phyloP scores from a whole-genome alignment of 2,888 invertebrate genomes.

The Sipunculus nudus region DNA sequence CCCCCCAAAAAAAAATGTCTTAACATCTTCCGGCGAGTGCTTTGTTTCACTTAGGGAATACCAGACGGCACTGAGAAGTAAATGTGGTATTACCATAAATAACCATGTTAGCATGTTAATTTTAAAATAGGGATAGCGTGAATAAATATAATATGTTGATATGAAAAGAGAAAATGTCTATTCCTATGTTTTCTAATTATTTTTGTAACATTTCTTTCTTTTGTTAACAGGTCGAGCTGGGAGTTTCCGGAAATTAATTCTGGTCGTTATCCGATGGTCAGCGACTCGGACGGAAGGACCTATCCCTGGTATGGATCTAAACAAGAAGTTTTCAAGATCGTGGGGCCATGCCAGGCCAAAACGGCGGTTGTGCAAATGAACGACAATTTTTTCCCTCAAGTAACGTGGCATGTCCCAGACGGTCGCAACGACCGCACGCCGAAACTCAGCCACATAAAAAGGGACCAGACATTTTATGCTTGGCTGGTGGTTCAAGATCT shows the following conservation, averaged over 20 bases:
- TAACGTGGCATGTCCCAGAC: constrained; percentile 64
- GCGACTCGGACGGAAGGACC: constrained; percentile 65
- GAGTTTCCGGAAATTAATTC: constrained; percentile 65
- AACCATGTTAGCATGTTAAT: no score
- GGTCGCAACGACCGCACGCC: constrained; percentile 56
- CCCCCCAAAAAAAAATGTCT: no score
- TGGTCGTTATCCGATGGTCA: constrained; percentile 63
- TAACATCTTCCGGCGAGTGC: no score
- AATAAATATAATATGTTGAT: no score
- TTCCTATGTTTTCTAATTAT: no score
- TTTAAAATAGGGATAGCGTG: no score
- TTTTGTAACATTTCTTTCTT: constrained; percentile 4
- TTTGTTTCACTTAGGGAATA: no score
- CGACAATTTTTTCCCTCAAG: constrained; percentile 66
- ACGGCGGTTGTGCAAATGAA: constrained; percentile 62
- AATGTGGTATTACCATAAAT: no score
- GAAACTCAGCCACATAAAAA: constrained; percentile 60
- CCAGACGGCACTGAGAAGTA: no score
- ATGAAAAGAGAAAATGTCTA: no score
- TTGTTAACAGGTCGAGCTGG: constrained; percentile 62
- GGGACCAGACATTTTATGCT: constrained; percentile 65
- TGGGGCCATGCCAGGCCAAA: constrained; percentile 60
- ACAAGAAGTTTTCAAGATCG: constrained; percentile 49
- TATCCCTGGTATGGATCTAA: constrained; percentile 66
- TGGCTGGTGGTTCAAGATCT: constrained; percentile 65